Evolutionary conservation across 2,888 invertebrate genomes (phyloP).

Genomic region (Epistrophella euchroma): DNA sequence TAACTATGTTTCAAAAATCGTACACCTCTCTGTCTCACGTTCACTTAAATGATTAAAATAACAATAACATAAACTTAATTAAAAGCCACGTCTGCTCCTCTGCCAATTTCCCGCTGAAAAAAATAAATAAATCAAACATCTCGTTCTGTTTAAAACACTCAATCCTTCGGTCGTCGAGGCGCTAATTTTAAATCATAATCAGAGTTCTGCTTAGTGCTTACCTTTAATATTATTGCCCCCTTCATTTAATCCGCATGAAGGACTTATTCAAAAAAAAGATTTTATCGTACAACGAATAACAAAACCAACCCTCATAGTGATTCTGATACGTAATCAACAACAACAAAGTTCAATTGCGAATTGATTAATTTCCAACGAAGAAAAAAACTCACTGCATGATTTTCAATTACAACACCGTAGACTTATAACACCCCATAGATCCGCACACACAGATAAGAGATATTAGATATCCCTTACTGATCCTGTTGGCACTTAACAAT

Average conservation of each 20-base stretch:
- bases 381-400: constrained; percentile 26
- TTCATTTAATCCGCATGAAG: constrained; percentile 39
- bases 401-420: constrained; percentile 71
- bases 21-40: no score
- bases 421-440: constrained; percentile 73
- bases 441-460: constrained; percentile 52
- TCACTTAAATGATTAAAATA: no score
- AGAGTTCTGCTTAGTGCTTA: not conserved
- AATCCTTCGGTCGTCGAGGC: not conserved
- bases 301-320: constrained; percentile 30
- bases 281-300: constrained; percentile 14
- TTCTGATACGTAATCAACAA: constrained; percentile 2
- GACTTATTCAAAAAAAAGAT: constrained; percentile 44
- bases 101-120: no score
- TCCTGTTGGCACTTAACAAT: constrained; percentile 63
- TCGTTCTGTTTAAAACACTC: no score
- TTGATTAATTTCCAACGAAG: constrained; percentile 57
- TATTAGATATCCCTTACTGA: constrained; percentile 68
- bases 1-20: no score
- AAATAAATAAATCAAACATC: no score
- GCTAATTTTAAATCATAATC: not conserved
- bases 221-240: not conserved
- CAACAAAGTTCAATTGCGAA: constrained; percentile 62
- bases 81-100: no score
- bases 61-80: no score